Evolutionary conservation across 2,113 vertebrate species (phyloP).

Genomic region (Macrotus californicus): DNA sequence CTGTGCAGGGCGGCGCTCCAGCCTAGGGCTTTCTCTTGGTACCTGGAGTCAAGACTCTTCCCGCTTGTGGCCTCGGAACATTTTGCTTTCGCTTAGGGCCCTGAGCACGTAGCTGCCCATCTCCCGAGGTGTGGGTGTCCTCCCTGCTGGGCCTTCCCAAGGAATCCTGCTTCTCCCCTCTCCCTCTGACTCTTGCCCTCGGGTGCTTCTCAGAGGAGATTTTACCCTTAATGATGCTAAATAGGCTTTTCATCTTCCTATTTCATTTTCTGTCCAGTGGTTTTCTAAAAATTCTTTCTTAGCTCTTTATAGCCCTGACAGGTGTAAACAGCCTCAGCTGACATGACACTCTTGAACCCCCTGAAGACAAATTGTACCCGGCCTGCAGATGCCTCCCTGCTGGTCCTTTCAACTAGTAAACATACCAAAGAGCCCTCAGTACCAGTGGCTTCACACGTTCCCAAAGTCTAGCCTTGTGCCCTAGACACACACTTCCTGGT

Average conservation of each 20-base stretch:
- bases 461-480: neutral
- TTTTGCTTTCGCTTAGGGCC: neutral
- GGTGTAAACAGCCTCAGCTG: neutral
- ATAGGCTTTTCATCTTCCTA: neutral
- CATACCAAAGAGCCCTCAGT: neutral
- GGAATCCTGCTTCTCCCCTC: neutral
- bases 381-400: neutral
- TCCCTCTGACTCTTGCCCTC: neutral
- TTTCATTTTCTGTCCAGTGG: constrained; percentile 8
- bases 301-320: neutral
- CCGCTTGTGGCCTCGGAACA: neutral
- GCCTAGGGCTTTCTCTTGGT: neutral
- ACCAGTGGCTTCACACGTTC: neutral
- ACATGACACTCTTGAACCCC: neutral
- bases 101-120: neutral
- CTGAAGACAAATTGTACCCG: neutral
- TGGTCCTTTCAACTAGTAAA: neutral
- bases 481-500: neutral
- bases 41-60: neutral
- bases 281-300: constrained; percentile 21
- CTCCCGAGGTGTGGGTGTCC: neutral
- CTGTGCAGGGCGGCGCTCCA: neutral
- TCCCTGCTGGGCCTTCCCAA: neutral
- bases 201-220: neutral
- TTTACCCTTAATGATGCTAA: neutral